Conservation (phyloP, 2,113 vertebrate genomes). For the Laticauda colubrina region DNA sequence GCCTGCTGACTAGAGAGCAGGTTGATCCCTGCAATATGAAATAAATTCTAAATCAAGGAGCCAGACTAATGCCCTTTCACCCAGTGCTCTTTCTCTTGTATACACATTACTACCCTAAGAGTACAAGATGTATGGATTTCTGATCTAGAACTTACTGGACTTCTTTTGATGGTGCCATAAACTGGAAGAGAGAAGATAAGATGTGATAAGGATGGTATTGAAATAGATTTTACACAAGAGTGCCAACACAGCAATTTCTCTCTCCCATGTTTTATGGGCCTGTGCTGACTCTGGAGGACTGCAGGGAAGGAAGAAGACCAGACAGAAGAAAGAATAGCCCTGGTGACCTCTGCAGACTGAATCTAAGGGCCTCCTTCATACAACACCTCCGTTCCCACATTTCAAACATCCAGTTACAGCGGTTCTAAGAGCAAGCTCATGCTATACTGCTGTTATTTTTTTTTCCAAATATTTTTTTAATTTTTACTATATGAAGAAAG, state of each 20-base stretch:
- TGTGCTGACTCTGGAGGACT: background rate
- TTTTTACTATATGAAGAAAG: no score
- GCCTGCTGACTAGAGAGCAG: background rate
- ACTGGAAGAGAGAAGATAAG: background rate
- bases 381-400: background rate
- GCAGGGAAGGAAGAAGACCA: background rate
- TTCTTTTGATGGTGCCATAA: background rate
- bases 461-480: no score
- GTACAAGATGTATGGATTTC: background rate
- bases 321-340: background rate
- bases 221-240: background rate
- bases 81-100: background rate
- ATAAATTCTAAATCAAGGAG: conserved; percentile 2
- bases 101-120: background rate
- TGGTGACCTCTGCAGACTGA: background rate
- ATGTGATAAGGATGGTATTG: background rate
- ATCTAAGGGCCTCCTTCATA: background rate
- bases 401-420: background rate
- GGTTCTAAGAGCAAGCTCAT: background rate
- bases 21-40: background rate
- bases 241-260: background rate
- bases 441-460: background rate
- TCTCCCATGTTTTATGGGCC: background rate
- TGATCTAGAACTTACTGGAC: background rate
- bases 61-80: conserved; percentile 2